Percentiles rank a stretch among this genome's conserved stretches.
Conservation (phyloP, 2,888 invertebrate genomes). For the Kuschelorhynchus macadamiae region DNA sequence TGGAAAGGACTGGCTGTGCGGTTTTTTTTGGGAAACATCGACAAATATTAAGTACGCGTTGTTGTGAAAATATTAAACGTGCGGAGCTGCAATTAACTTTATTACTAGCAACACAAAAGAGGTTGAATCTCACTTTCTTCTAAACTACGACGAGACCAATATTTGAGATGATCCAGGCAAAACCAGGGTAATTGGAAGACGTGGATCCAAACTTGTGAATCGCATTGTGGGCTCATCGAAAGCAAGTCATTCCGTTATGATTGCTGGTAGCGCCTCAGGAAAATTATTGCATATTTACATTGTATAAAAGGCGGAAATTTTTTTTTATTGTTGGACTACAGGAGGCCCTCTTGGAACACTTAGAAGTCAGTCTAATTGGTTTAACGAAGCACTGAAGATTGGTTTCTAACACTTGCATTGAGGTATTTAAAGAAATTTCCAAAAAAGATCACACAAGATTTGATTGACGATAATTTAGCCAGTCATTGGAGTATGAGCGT, state of each 20-base stretch:
- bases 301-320: not conserved
- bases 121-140: not conserved
- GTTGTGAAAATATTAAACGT: not conserved
- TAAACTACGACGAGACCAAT: slow-evolving; percentile 6
- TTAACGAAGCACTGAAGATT: slow-evolving; percentile 17
- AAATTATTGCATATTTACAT: not conserved
- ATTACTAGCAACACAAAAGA: not conserved
- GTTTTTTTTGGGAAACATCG: not conserved
- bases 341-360: not conserved
- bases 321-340: slow-evolving; percentile 1
- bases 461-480: too few relatives aligned
- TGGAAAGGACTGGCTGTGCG: not conserved
- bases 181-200: not conserved
- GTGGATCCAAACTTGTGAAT: not conserved
- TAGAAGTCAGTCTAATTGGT: slow-evolving; percentile 5
- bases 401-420: not conserved
- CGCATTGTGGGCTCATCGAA: not conserved
- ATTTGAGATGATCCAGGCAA: not conserved
- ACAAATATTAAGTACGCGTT: not conserved
- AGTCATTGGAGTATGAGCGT: too few relatives aligned
- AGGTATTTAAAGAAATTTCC: too few relatives aligned
- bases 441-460: too few relatives aligned
- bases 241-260: slow-evolving; percentile 1
- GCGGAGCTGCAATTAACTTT: not conserved
- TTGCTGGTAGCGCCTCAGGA: not conserved